Base-by-base conservation (phyloP, 2,888 invertebrate species). In the Anthoptus insignis region DNA sequence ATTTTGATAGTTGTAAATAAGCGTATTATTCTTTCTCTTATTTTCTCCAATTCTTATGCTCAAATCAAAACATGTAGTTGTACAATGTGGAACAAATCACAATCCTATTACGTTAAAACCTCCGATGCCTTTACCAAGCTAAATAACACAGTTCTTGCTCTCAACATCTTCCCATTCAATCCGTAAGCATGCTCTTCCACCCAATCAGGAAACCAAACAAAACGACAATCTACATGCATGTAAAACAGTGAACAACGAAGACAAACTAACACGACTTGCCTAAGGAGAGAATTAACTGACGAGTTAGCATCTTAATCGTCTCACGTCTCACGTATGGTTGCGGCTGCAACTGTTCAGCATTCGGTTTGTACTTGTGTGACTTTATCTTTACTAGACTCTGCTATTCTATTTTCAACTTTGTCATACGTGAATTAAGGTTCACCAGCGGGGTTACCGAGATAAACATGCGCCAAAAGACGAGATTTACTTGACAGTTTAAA, bases 261-360 rank as follows among this genome's bases (percentile, higher is more conserved):
- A 47, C 63, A 64, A 66, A 70, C 67, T 67, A 59, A 64, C 56
- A 59, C 39, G 60, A 64, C 59, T 66, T 65, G 64, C 64, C 68
- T 72, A 70, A 71, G 72, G 67, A 74, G 70, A 66, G 72, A 72
- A 75, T 77, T 77, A 74, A 72, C 72, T 73, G 72, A 67, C 57
- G 64, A 72, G 75, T 73, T 70, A 70, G 73, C 72, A 70, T 74
- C 70, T 76, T 76, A 74, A 76, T 74, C 71, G 68, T 54, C 65
- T 73, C 75, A 75, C 71, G 68, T 54, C 65, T 73, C 75, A 75
- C 72, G 70, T 73, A 72, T 72, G 72, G 69, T 57, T 70, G 70
- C 64, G 70, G 73, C 71, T 71, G 68, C 68, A 71, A 70, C 71
- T 72, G 68, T 70, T 73, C 67, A 70, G 68, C 69, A 65, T 68